Base-by-base conservation (phyloP, 1,140 invertebrate genomes). In the Ceratosolen fusciceps region DNA sequence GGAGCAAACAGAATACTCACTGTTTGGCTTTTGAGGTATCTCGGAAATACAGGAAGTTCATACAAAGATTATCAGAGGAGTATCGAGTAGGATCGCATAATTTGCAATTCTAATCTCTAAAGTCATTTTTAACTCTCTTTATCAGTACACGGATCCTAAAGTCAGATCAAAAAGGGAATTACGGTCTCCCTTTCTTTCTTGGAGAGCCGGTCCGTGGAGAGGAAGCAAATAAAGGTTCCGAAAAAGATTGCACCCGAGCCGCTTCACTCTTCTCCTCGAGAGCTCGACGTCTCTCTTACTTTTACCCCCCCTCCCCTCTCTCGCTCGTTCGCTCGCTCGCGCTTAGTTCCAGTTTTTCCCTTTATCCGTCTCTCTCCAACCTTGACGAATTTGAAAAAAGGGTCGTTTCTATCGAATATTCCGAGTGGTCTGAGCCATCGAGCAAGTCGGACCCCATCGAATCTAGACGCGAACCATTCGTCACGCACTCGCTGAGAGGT, bases 401-500 rank as follows among this genome's bases (percentile, higher is more conserved):
- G 80, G 84, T 84, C 84, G 82, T 83, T 84, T 84, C 85, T 84
- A 86, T 89, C 85, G 84, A 87, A 87, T 89, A 88, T 89, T 87
- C 85, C 81, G 75, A 84, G 82, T 83, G 82, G 82, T 83, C 84
- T 43, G 26, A 56, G 49, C n/a, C 26, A 49, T 31, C 47, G 39
- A n/a, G 49, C 65, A 79, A 84, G 81, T 83, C 82, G 81, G 82
- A 83, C 84, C 82, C 82, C 82, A 84, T 83, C 83, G 82, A 84
- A 86, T 84, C 83, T 81, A 84, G 86, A 86, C 87, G 86, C 84
- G 84, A 80, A 85, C 86, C 88, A 90, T 90, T 89, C 89, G 89
- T 90, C 88, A 90, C 88, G 86, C 85, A 88, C 85, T 89, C 85
- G 88, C 85, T 87, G 88, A 90, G 86, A 90, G 87, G 85, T 87